Percentiles rank a stretch among this genome's conserved stretches.
Conservation (phyloP, 1,140 invertebrate genomes). For the Drosophila obscura region DNA sequence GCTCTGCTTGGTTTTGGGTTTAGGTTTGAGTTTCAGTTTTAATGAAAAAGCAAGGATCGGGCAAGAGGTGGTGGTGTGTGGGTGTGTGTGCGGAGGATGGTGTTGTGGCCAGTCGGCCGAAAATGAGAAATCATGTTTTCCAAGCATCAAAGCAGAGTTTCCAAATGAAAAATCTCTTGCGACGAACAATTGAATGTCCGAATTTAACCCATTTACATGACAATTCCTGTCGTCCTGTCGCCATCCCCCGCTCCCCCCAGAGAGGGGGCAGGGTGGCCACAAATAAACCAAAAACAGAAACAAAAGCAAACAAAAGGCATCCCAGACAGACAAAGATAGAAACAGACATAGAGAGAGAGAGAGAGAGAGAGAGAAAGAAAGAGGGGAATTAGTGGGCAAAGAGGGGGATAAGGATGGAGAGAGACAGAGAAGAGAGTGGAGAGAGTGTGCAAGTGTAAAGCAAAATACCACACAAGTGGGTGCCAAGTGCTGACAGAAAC, state of each 20-base stretch:
- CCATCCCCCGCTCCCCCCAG: constrained; percentile 5
- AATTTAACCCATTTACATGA: constrained; percentile 80
- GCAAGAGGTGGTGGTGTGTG: not conserved
- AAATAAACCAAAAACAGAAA: constrained; percentile 42
- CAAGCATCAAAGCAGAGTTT: constrained; percentile 42
- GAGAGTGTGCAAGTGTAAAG: constrained; percentile 36
- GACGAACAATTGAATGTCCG: constrained; percentile 69
- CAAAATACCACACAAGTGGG: constrained; percentile 64
- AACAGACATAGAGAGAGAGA: not conserved
- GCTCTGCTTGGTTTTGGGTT: constrained; percentile 15
- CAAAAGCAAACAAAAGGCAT: constrained; percentile 42
- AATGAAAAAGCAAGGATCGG: constrained; percentile 35
- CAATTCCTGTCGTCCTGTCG: constrained; percentile 45
- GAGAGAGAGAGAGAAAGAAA: constrained; percentile 4
- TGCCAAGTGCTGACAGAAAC: constrained; percentile 49
- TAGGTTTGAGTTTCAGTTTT: constrained; percentile 36
- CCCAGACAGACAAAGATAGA: constrained; percentile 27
- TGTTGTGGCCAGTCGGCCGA: constrained; percentile 9
- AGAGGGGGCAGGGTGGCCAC: constrained; percentile 17
- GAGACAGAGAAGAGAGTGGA: not conserved
- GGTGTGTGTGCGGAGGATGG: constrained; percentile 11
- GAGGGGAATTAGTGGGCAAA: too few species aligned
- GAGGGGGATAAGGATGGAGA: not conserved
- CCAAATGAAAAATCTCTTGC: constrained; percentile 51
- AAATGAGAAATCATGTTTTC: constrained; percentile 43